Evolutionary conservation across 2,113 vertebrate species (phyloP).

Genomic region (Oreochromis niloticus): DNA sequence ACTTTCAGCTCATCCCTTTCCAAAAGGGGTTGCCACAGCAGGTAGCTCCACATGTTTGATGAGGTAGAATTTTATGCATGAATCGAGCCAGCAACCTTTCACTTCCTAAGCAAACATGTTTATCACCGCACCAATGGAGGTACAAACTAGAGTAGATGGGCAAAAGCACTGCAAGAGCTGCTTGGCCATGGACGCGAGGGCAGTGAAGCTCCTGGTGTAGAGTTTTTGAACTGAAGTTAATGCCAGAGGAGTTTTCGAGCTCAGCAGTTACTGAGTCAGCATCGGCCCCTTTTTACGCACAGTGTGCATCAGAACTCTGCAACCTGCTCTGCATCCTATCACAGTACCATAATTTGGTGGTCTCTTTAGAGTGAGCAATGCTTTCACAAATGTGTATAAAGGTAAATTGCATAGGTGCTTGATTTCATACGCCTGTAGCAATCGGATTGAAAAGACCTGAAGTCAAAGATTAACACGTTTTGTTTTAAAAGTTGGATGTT

Average conservation of each 20-base stretch:
- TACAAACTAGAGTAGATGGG: neutral
- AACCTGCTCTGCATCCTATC: neutral
- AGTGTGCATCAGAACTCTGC: neutral
- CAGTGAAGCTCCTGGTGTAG: neutral
- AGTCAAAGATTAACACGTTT: neutral
- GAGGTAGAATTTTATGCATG: neutral
- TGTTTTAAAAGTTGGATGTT: neutral
- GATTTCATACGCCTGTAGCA: neutral
- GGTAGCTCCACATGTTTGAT: neutral
- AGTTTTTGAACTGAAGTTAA: neutral
- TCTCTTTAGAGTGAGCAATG: neutral
- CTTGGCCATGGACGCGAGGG: neutral
- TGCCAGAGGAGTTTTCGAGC: neutral
- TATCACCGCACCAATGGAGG: neutral
- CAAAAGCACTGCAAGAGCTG: neutral
- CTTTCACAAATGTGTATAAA: neutral
- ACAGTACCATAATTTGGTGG: neutral
- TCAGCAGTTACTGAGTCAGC: neutral
- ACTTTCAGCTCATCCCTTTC: neutral
- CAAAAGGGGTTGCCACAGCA: neutral
- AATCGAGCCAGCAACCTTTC: neutral
- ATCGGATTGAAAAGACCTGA: neutral
- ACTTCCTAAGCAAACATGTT: neutral
- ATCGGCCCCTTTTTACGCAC: neutral
- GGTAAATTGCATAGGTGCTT: neutral